phyloP scores from a whole-genome alignment of 2,888 invertebrate species.

The Mesopsocus fuscifrons region DNA sequence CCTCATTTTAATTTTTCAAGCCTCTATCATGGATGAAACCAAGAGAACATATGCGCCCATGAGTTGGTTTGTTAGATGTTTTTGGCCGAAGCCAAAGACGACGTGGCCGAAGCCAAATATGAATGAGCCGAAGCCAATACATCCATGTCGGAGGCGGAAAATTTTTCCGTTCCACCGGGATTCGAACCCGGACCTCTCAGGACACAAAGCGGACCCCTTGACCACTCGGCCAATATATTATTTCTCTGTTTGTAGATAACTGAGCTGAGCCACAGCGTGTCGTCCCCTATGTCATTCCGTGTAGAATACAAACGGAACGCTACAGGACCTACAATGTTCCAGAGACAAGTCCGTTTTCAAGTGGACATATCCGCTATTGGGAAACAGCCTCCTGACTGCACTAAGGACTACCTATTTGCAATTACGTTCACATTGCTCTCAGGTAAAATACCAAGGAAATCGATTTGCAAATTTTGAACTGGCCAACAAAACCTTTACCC shows the following conservation, averaged over 20 bases:
- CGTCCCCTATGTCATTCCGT: constrained; percentile 92
- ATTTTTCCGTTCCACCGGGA: too few relatives aligned
- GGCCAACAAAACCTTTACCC: too few relatives aligned
- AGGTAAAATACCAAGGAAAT: constrained; percentile 35
- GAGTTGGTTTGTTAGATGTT: too few relatives aligned
- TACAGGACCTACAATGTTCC: constrained; percentile 90
- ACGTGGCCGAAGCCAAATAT: too few relatives aligned
- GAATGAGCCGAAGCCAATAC: too few relatives aligned
- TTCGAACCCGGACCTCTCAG: too few relatives aligned
- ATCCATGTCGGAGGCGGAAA: too few relatives aligned
- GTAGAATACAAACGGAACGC: constrained; percentile 93
- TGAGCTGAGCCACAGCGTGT: constrained; percentile 91
- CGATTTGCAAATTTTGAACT: neutral
- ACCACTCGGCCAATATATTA: too few relatives aligned
- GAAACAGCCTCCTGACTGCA: constrained; percentile 45
- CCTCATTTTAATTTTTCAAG: neutral
- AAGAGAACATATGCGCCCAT: too few relatives aligned
- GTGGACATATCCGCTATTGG: constrained; percentile 72
- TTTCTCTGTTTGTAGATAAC: constrained; percentile 64
- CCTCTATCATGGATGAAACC: too few relatives aligned
- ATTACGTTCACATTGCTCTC: constrained; percentile 87
- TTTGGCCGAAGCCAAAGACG: too few relatives aligned
- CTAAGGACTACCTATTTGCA: constrained; percentile 64
- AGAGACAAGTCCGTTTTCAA: constrained; percentile 89
- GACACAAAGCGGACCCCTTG: too few relatives aligned